A percentile compares a stretch with the other conserved stretches of the same genome.
These are phyloP conservation scores for Pachydiplax longipennis DNA, from an alignment of 2,888 invertebrate genomes.

Conservation along the genomic window DNA sequence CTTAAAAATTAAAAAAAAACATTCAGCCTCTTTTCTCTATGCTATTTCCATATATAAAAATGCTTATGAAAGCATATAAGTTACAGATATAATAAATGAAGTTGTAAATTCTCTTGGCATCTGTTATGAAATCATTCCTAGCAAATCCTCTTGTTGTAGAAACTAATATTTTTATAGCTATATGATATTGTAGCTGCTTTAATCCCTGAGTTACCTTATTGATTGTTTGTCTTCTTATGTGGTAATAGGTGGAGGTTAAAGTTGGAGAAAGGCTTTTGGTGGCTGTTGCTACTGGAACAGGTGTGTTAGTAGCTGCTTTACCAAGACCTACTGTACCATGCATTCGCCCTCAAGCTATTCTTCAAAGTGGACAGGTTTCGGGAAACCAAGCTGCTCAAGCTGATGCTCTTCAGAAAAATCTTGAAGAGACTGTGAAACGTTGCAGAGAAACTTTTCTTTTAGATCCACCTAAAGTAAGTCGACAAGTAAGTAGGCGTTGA, in stretches of 20 bases:
- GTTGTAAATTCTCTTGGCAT: no score
- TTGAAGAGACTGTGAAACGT: slow-evolving; percentile 73
- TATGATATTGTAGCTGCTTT: no score
- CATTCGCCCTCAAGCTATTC: slow-evolving; percentile 57
- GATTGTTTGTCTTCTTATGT: background rate
- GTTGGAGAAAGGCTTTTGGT: slow-evolving; percentile 89
- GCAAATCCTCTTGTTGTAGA: no score
- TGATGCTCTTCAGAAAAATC: slow-evolving; percentile 70
- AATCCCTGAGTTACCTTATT: no score
- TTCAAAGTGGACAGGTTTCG: slow-evolving; percentile 70
- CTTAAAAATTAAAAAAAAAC: no score
- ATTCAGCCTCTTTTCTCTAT: no score
- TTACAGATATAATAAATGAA: no score
- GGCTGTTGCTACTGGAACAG: slow-evolving; percentile 89
- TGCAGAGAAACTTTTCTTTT: slow-evolving; percentile 76
- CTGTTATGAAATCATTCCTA: no score
- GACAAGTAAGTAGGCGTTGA: background rate
- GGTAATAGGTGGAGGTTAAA: slow-evolving; percentile 70
- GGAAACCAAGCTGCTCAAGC: slow-evolving; percentile 70
- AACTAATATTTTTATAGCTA: no score
- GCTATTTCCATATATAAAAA: no score
- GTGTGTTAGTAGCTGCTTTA: slow-evolving; percentile 77
- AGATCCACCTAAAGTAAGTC: slow-evolving; percentile 59
- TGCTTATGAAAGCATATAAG: no score
- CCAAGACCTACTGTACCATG: slow-evolving; percentile 79